Evolutionary conservation across 2,888 invertebrate species (phyloP).

Genomic region (Onthophagus sagittarius): DNA sequence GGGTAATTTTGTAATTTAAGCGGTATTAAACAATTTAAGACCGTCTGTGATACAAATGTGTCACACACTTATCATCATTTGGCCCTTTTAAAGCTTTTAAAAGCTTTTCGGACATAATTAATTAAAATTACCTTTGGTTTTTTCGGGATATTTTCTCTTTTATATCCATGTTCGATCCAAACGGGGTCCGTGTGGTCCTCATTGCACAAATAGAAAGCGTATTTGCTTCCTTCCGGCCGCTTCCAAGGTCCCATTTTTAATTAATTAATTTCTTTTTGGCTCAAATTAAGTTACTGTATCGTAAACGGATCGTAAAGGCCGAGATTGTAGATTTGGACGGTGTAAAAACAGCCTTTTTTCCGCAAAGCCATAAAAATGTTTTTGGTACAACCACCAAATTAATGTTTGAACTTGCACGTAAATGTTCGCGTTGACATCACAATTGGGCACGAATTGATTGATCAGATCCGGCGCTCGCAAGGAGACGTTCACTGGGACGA

Average conservation of each 20-base stretch:
- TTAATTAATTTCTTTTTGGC: neutral
- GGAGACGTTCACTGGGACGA: no score
- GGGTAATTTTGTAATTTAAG: slow-evolving; percentile 16
- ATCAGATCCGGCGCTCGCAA: no score
- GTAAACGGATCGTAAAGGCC: slow-evolving; percentile 22
- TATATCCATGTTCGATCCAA: slow-evolving; percentile 22
- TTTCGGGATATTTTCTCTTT: slow-evolving; percentile 1
- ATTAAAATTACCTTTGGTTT: neutral
- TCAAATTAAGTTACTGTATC: slow-evolving; percentile 1
- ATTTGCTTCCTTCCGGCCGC: slow-evolving; percentile 19
- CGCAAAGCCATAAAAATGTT: slow-evolving; percentile 19
- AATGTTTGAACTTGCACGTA: neutral
- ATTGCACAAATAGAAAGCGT: slow-evolving; percentile 22
- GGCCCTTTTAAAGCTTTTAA: no score
- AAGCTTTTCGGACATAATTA: no score
- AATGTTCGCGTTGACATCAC: neutral
- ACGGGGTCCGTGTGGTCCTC: slow-evolving; percentile 21
- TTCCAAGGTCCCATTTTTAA: slow-evolving; percentile 17
- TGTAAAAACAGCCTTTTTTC: slow-evolving; percentile 16
- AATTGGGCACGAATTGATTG: neutral
- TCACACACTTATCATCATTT: no score
- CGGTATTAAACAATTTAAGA: slow-evolving; percentile 10
- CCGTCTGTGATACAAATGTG: neutral
- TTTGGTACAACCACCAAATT: neutral
- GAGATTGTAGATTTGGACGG: slow-evolving; percentile 17